Conservation (phyloP, 2,797 vertebrate species). For the Cercopithecus petaurista region DNA sequence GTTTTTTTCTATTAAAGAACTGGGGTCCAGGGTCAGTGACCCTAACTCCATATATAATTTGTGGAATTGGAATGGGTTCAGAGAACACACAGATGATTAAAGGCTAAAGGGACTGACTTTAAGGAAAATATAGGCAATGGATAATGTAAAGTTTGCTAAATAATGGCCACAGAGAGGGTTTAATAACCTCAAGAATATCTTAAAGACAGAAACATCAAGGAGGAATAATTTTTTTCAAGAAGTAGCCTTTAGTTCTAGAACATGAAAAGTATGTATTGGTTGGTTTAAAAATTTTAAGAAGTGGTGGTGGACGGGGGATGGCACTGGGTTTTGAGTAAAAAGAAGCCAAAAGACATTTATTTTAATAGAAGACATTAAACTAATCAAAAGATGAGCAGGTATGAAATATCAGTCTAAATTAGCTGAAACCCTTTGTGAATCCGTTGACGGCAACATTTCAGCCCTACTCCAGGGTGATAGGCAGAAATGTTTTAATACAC, state of each 20-base stretch:
- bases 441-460: not conserved
- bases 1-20: conserved; percentile 7
- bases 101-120: not conserved
- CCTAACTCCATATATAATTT: conserved; percentile 27
- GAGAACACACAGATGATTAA: conserved; percentile 64
- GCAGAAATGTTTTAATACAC: not conserved
- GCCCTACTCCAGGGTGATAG: accelerated
- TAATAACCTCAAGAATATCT: not conserved
- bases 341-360: not conserved
- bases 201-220: not conserved
- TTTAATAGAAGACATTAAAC: not conserved
- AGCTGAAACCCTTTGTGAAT: not conserved
- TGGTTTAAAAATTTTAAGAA: not conserved
- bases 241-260: not conserved
- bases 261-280: not conserved
- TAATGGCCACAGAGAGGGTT: not conserved
- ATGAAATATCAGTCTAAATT: not conserved
- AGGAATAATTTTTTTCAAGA: conserved; percentile 9
- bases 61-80: conserved; percentile 56
- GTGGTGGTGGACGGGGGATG: not conserved
- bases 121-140: conserved; percentile 42
- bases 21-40: not conserved
- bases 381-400: not conserved
- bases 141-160: conserved; percentile 7
- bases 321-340: not conserved